Evolutionary conservation across 2,797 vertebrate species (phyloP), one percentile per base, ranked within the genome.

Genomic region (Alcedo quadribrachys): DNA sequence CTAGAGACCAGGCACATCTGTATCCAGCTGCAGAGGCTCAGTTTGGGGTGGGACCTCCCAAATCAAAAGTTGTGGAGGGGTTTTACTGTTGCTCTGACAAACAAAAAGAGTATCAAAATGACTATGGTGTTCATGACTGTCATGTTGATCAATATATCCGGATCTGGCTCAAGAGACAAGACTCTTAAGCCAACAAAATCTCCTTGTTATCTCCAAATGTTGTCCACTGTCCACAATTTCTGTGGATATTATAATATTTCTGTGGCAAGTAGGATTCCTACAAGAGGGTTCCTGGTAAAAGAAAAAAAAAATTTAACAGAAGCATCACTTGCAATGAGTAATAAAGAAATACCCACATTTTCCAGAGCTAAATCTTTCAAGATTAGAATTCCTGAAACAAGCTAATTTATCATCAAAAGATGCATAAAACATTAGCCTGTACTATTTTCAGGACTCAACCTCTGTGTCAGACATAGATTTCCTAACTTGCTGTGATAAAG

Each of bases 371-470:
- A 85, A 79, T 60, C 40, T 87, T 89, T 88, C 37, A 40, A 71
- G 45, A 81, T 66, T 33, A 77, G 61, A 82, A 91, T 87, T 84
- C 74, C 68, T 82, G 68, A 93, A 94, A 74, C 54, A 89, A 91
- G 65, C 11, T 65, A 85, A 89, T 91, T 91, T 88, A 69, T 76
- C 82, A 88, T 83, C 80, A 93, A 87, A 76, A 73, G 58, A 93
- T 95, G 67, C 51, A 94, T 92, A 94, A 94, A 95, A 91, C 77
- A 88, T 88, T 80, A 88, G 25, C 14, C 53, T 51, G 27, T 81
- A 71, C 51, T 88, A 70, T 62, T 94, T 89, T 87, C 84, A 81
- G 65, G 74, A 82, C 58, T 86, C 67, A 84, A 9, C 45, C 67
- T 76, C 73, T 63, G 32, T 87, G 74, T 91, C 69, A 84, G 77